Evolutionary conservation across 2,113 vertebrate species (phyloP), one percentile per base, ranked within the genome.

Genomic region (Nothoprocta pentlandii): DNA sequence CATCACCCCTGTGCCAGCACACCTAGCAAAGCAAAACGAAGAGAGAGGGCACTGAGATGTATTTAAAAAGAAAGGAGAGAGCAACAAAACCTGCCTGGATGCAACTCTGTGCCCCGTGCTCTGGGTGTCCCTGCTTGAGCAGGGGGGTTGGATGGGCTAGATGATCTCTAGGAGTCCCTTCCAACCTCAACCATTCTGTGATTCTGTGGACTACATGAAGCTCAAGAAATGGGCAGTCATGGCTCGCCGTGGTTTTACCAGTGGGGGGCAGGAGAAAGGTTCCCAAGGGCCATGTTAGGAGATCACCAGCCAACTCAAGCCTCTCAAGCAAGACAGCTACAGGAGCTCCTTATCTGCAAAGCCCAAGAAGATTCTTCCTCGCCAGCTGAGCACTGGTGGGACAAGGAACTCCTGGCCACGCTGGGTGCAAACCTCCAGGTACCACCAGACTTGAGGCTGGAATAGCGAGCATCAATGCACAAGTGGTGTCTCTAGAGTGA

Each of bases 221-320:
- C n/a, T 41, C 28, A 54, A 10, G 22, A 53, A 79, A 6, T 2
- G 16, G 0, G 15, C 59, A 0, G 0, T 26, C 59, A 46, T 46
- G 16, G 75, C 36, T 28, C 22, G 10, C 47, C 5, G 4, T 1
- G 10, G 63, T 30, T 86, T 54, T 51, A 21, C 10, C 2, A 49
- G 44, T 30, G 1, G 16, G 44, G 42, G 26, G 1, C 34, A 49
- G 53, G 47, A 73, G 26, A 8, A 32, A 16, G 8, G 44, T 8
- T 58, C 62, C 61, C 2, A 0, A 0, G 13, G 70, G 58, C 2
- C 51, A 22, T 3, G 10, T 49, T 19, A 51, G 21, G 73, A 59
- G 5, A 71, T 1, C 67, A 42, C 12, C 5, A 0, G 53, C 26
- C 71, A 94, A 88, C 22, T 54, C 68, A 42, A 90, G 36, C 17